These are phyloP conservation scores for Quadriops clusia DNA, from an alignment of 2,888 invertebrate species.

Conservation along the genomic window DNA sequence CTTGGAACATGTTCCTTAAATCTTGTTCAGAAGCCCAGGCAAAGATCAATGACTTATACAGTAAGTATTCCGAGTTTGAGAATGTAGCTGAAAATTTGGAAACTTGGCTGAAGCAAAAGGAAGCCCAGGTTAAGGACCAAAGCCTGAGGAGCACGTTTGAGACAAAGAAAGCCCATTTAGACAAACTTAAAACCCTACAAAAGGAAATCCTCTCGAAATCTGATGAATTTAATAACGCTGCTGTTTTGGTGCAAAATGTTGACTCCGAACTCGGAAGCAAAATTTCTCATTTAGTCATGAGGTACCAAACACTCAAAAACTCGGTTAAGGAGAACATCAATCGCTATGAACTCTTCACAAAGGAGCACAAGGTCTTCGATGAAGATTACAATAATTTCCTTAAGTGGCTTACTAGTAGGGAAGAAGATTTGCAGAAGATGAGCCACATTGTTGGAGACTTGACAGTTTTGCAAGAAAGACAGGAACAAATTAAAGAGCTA, in stretches of 20 bases:
- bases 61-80: constrained; percentile 73
- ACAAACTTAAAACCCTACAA: constrained; percentile 61
- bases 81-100: constrained; percentile 64
- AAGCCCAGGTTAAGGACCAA: constrained; percentile 77
- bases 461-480: constrained; percentile 67
- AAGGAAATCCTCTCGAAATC: constrained; percentile 57
- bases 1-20: constrained; percentile 64
- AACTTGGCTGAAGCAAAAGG: constrained; percentile 76
- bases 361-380: constrained; percentile 75
- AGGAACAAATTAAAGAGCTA: constrained; percentile 67
- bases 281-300: constrained; percentile 65
- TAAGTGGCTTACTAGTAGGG: constrained; percentile 61
- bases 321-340: constrained; percentile 71
- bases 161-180: constrained; percentile 66
- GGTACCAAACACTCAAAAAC: constrained; percentile 73
- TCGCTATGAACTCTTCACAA: constrained; percentile 72
- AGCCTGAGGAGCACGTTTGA: constrained; percentile 76
- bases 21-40: constrained; percentile 59
- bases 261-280: constrained; percentile 62
- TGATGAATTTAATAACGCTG: constrained; percentile 52
- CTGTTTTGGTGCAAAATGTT: constrained; percentile 57
- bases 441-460: constrained; percentile 81
- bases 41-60: constrained; percentile 62
- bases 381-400: constrained; percentile 60
- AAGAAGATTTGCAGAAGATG: constrained; percentile 61